Percentiles rank a stretch among this genome's conserved stretches.
These are phyloP conservation scores for Arremon brunneinucha DNA, from an alignment of 2,797 vertebrate genomes.

Conservation along the genomic window DNA sequence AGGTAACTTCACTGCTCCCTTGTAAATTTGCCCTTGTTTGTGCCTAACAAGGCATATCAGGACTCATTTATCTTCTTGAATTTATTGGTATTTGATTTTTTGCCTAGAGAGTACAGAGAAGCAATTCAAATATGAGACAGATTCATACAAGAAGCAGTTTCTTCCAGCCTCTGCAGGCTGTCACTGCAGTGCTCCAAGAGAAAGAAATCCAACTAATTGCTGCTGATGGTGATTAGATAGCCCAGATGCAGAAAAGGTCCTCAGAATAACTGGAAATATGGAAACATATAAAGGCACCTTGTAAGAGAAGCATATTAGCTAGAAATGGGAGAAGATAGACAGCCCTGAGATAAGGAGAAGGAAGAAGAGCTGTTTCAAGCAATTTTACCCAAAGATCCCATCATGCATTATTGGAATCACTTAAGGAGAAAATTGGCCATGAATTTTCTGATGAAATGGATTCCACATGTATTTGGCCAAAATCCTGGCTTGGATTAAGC, in stretches of 20 bases:
- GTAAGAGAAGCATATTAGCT: background rate
- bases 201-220: background rate
- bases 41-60: background rate
- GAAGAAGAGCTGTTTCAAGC: background rate
- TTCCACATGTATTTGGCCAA: constrained; percentile 32
- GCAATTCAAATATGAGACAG: constrained; percentile 2
- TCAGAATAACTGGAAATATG: background rate
- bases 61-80: background rate
- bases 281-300: background rate
- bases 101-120: background rate
- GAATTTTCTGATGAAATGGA: background rate
- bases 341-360: background rate
- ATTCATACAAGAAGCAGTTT: background rate
- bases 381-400: background rate
- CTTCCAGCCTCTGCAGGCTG: background rate
- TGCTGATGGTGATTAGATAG: background rate
- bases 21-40: background rate
- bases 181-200: background rate
- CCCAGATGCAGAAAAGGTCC: background rate
- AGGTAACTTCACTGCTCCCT: background rate
- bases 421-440: background rate
- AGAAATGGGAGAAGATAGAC: background rate
- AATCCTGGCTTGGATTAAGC: constrained; percentile 17
- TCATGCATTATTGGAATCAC: background rate
- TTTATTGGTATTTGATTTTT: background rate